These are phyloP conservation scores for Indicator maculatus DNA, from an alignment of 2,113 vertebrate genomes.

Conservation along the genomic window DNA sequence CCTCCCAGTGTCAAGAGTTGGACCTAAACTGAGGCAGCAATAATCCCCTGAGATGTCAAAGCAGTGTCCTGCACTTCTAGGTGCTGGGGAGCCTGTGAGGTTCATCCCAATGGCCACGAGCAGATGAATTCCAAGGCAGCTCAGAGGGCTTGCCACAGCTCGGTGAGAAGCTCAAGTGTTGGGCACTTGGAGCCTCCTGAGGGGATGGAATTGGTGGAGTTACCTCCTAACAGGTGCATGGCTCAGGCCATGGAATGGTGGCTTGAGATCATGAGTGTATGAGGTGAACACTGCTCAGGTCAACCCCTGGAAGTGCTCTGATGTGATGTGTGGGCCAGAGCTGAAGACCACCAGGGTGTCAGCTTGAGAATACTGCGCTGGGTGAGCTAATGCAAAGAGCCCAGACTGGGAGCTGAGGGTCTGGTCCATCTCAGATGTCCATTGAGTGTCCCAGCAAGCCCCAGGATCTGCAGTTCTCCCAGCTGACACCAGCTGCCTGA, in stretches of 20 bases:
- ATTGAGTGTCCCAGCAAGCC: not conserved
- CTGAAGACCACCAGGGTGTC: not conserved
- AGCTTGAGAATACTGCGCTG: too few relatives aligned
- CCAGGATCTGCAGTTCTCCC: not conserved
- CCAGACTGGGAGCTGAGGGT: fast-evolving
- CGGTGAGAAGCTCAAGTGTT: not conserved
- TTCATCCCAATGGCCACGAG: fast-evolving
- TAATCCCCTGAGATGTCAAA: not conserved
- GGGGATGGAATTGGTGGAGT: not conserved
- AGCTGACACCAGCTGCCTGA: too few relatives aligned
- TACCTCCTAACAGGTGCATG: not conserved
- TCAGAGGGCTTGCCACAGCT: not conserved
- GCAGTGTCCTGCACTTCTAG: not conserved
- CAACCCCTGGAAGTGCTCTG: not conserved
- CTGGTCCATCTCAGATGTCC: not conserved
- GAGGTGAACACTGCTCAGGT: too few relatives aligned
- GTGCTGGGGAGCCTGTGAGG: not conserved
- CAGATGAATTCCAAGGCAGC: fast-evolving
- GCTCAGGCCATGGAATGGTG: not conserved
- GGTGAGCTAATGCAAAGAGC: not conserved
- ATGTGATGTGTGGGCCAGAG: fast-evolving
- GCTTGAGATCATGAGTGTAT: too few relatives aligned
- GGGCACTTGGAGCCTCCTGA: not conserved
- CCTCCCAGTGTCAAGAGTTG: fast-evolving
- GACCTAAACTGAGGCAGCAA: not conserved